phyloP scores from a whole-genome alignment of 2,797 vertebrate genomes.

The Poeciliopsis presidionis region DNA sequence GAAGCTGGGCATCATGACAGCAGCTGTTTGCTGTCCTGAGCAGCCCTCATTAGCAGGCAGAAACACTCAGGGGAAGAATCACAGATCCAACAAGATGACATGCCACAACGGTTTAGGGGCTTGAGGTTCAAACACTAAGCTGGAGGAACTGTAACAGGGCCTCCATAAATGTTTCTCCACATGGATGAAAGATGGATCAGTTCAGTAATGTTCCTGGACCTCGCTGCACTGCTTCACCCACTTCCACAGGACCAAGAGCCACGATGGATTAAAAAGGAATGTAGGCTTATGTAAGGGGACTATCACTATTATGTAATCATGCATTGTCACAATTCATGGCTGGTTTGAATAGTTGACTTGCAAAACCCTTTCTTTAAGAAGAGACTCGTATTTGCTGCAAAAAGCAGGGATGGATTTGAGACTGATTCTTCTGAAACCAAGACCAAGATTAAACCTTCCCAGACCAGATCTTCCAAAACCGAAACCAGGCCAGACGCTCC shows the following conservation, averaged over 20 bases:
- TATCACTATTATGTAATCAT: background rate
- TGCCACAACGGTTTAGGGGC: slow-evolving; percentile 21
- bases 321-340: background rate
- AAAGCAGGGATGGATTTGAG: background rate
- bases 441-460: too few relatives aligned
- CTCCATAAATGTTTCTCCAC: background rate
- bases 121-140: slow-evolving; percentile 12
- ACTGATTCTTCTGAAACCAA: too few relatives aligned
- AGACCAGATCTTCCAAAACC: too few relatives aligned
- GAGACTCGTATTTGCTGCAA: background rate
- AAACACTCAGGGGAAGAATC: slow-evolving; percentile 9
- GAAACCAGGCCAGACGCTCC: too few relatives aligned
- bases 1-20: slow-evolving; percentile 51
- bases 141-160: background rate
- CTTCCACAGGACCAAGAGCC: background rate
- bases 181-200: background rate
- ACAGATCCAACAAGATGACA: slow-evolving; percentile 6
- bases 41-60: slow-evolving; percentile 53
- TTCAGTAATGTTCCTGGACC: background rate
- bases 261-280: background rate
- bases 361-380: background rate
- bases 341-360: background rate
- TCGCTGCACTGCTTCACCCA: background rate
- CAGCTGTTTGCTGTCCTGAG: slow-evolving; percentile 39
- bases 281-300: background rate